phyloP scores from a whole-genome alignment of 2,888 invertebrate genomes.

The Pyralis farinalis region DNA sequence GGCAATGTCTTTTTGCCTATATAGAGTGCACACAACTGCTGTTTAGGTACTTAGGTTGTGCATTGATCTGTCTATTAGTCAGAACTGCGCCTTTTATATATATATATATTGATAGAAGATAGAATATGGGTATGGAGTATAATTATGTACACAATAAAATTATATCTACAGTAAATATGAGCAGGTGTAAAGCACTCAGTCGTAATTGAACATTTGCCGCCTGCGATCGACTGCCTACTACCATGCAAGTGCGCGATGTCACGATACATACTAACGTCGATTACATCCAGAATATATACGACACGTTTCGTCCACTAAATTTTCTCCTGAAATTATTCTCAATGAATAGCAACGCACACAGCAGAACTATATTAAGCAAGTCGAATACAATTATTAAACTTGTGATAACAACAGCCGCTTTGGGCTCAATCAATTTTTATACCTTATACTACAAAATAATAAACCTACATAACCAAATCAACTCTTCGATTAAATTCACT shows the following conservation, averaged over 20 bases:
- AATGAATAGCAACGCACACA: constrained; percentile 30
- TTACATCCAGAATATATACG: neutral
- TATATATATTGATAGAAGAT: too few relatives aligned
- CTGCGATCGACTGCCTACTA: neutral
- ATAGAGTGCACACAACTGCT: too few relatives aligned
- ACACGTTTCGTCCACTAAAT: constrained; percentile 24
- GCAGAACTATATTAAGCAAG: constrained; percentile 12
- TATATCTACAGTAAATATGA: too few relatives aligned
- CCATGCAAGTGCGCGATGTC: constrained; percentile 5
- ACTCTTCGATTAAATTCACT: constrained; percentile 44
- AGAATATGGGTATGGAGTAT: too few relatives aligned
- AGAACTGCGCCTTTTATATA: too few relatives aligned
- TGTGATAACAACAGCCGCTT: constrained; percentile 19
- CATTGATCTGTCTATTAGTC: too few relatives aligned
- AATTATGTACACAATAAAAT: too few relatives aligned
- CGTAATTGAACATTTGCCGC: constrained; percentile 1
- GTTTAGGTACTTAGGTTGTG: too few relatives aligned
- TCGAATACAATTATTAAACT: constrained; percentile 19
- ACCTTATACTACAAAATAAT: constrained; percentile 43
- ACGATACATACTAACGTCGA: neutral
- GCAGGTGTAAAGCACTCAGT: constrained; percentile 4
- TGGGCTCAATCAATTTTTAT: constrained; percentile 31
- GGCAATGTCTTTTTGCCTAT: too few relatives aligned
- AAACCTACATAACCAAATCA: constrained; percentile 28
- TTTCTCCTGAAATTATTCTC: constrained; percentile 43